A percentile compares a stretch with the other conserved stretches of the same genome.
Conservation (phyloP, 2,797 vertebrate species). For the Lepilemur septentrionalis region DNA sequence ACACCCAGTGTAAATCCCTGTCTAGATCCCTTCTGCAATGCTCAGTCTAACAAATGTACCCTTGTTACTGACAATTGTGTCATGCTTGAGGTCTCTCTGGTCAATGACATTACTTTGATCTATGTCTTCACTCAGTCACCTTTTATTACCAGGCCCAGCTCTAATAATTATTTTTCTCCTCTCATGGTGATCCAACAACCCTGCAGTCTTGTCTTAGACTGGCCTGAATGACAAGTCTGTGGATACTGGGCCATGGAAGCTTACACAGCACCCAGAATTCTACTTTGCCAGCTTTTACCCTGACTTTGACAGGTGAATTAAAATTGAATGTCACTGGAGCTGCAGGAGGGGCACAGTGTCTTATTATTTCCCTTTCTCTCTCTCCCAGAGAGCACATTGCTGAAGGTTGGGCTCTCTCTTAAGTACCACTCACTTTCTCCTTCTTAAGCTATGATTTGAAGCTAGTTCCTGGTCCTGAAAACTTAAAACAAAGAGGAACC, state of each 20-base stretch:
- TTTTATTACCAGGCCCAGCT: background rate
- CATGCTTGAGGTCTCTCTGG: background rate
- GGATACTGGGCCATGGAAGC: background rate
- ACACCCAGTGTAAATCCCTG: background rate
- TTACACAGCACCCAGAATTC: background rate
- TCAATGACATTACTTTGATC: background rate
- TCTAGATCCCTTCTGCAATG: background rate
- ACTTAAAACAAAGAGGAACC: conserved; percentile 64
- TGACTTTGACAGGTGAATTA: background rate
- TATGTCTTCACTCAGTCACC: background rate
- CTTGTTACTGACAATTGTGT: background rate
- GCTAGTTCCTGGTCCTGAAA: background rate
- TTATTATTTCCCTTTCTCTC: background rate
- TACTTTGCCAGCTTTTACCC: background rate
- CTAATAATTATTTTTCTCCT: background rate
- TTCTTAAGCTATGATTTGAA: conserved; percentile 21
- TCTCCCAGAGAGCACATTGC: background rate
- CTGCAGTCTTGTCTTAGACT: background rate
- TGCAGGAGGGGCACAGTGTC: background rate
- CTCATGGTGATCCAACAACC: background rate
- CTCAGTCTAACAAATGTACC: background rate
- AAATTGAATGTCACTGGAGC: background rate
- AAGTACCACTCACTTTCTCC: background rate
- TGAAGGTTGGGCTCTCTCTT: background rate
- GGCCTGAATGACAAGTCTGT: background rate